Base-by-base conservation (phyloP, 2,113 vertebrate species). In the Arothron firmamentum region DNA sequence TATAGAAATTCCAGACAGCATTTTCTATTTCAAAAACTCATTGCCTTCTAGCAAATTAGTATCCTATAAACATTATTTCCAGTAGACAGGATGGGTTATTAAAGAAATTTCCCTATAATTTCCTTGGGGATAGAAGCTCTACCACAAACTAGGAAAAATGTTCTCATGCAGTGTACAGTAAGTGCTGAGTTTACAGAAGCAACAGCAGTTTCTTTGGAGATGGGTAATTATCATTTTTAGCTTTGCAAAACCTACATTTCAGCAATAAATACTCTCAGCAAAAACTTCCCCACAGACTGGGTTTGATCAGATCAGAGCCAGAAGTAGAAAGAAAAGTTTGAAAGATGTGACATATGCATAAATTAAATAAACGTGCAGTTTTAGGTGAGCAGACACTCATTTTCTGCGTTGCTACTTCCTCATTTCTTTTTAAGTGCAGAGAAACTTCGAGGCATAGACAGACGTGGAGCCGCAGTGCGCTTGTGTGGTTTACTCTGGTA, bases 401-500 rank as follows among this genome's bases (percentile, higher is more conserved):
- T 56, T 31, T 18, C 66, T 69, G 64, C 14, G 43, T 18, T n/a
- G 17, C 60, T 18, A 42, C 62, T 71, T 53, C 23, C 21, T 5
- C 11, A 7, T 45, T 69, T 55, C 34, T 70, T 70, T 60, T 56
- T 2, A 70, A 56, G 65, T 41, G 52, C 45, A 42, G 65, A 70
- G 58, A 52, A 83, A 64, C 53, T 5, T 55, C 20, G 59, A 85
- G 62, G 73, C 70, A 77, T 75, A 82, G 80, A 80, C 81, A 86
- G 81, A 78, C 77, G 69, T 46, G 57, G 76, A 84, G 77, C 85
- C 85, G 80, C 80, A 84, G 73, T 80, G 83, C 82, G 78, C 82
- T 77, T 83, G 81, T 85, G 83, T 45, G 84, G 85, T 88, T 85
- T 81, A 73, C 77, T 78, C 75, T 83, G 84, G 84, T 82, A 87